A percentile compares a stretch with the other conserved stretches of the same genome.
Evolutionary conservation across 2,113 vertebrate genomes (phyloP).

Genomic region (Rhinichthys klamathensis): DNA sequence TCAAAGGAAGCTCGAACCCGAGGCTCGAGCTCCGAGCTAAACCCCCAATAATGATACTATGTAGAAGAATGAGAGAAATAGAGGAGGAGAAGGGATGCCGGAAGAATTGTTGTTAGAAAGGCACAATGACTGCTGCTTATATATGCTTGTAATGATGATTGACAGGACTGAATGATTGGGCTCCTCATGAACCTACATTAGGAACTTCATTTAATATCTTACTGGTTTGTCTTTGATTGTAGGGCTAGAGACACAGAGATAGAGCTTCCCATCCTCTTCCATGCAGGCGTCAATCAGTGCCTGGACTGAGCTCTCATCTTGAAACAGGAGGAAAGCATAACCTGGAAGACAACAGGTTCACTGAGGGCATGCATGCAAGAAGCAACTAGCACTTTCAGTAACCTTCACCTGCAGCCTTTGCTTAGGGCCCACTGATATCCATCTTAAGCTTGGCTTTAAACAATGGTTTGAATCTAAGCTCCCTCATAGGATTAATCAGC

Average conservation of each 20-base stretch:
- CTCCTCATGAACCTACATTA: too few relatives aligned
- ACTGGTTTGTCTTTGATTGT: slow-evolving; percentile 99
- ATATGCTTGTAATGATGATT: too few relatives aligned
- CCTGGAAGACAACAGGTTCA: slow-evolving; percentile 72
- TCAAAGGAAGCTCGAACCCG: too few relatives aligned
- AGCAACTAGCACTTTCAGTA: neutral
- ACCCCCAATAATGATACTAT: too few relatives aligned
- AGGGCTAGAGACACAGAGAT: slow-evolving; percentile 97
- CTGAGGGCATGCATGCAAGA: slow-evolving; percentile 6
- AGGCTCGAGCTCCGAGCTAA: too few relatives aligned
- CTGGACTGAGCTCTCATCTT: slow-evolving; percentile 99
- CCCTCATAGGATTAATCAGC: neutral
- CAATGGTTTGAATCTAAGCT: neutral
- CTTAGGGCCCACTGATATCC: neutral
- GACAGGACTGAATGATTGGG: too few relatives aligned
- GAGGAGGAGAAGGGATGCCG: too few relatives aligned
- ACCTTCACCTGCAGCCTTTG: neutral
- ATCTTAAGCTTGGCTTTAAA: neutral
- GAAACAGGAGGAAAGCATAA: slow-evolving; percentile 98
- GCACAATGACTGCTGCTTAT: too few relatives aligned
- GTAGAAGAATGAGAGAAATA: too few relatives aligned
- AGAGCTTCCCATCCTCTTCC: slow-evolving; percentile 98
- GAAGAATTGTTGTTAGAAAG: too few relatives aligned
- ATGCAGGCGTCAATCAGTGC: slow-evolving; percentile 98
- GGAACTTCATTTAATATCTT: slow-evolving; percentile 62